Percentiles rank a stretch among this genome's conserved stretches.
Conservation (phyloP, 1,140 invertebrate genomes). For the Psix sp. region DNA sequence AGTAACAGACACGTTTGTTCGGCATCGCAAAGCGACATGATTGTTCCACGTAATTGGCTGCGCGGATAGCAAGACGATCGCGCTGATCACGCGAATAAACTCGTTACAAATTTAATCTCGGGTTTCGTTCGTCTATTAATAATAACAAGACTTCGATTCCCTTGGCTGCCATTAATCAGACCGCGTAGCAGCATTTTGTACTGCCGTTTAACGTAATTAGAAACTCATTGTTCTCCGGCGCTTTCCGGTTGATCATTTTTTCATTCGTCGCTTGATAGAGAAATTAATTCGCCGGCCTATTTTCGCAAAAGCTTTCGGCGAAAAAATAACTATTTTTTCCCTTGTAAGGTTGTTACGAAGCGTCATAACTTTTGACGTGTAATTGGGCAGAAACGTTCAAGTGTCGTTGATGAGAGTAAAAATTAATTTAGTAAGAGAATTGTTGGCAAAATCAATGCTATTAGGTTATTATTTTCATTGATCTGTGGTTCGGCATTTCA, state of each 20-base stretch:
- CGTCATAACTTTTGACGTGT: too few species aligned
- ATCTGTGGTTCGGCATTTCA: slow-evolving; percentile 8
- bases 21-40: too few species aligned
- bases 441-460: slow-evolving; percentile 16
- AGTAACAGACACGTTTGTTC: too few species aligned
- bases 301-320: too few species aligned
- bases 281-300: too few species aligned
- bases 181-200: slow-evolving; percentile 1
- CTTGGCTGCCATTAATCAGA: slow-evolving; percentile 14
- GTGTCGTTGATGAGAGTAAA: neutral
- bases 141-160: slow-evolving; percentile 9
- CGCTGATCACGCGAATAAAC: neutral
- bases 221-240: slow-evolving; percentile 5
- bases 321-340: too few species aligned
- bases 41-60: too few species aligned
- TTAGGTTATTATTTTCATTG: slow-evolving; percentile 6
- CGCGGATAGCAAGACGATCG: too few species aligned
- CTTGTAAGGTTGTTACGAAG: too few species aligned
- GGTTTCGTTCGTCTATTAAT: slow-evolving; percentile 12
- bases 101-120: slow-evolving; percentile 15
- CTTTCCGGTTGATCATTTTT: too few species aligned
- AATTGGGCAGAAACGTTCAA: too few species aligned
- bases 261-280: too few species aligned
- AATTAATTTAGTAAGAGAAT: slow-evolving; percentile 2
- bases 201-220: slow-evolving; percentile 14